phyloP scores from a whole-genome alignment of 1,140 invertebrate species.

The Drosophila simulans region DNA sequence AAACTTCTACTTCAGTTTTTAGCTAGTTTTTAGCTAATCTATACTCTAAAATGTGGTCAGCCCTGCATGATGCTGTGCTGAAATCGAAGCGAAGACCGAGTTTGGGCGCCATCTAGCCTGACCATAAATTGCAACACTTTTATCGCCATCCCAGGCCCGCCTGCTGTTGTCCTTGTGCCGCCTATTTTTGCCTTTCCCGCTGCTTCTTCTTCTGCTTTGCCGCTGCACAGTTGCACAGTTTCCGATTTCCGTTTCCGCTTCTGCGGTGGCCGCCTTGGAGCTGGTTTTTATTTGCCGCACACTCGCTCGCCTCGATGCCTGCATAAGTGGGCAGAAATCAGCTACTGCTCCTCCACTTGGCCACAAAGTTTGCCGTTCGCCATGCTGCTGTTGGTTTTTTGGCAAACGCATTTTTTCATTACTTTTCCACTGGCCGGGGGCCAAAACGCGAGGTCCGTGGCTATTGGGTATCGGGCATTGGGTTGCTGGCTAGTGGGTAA shows the following conservation, averaged over 20 bases:
- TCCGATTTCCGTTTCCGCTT: constrained; percentile 81
- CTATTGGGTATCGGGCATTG: constrained; percentile 11
- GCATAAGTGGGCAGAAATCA: constrained; percentile 76
- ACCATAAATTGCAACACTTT: constrained; percentile 82
- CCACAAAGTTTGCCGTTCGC: constrained; percentile 50
- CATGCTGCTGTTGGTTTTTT: constrained; percentile 43
- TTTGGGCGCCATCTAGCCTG: constrained; percentile 68
- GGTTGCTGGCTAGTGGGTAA: constrained; percentile 8
- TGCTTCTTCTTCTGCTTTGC: constrained; percentile 12
- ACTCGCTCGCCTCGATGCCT: constrained; percentile 66
- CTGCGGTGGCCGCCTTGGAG: constrained; percentile 75
- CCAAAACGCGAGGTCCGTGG: constrained; percentile 48
- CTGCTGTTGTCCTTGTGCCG: constrained; percentile 62
- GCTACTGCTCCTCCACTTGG: constrained; percentile 68
- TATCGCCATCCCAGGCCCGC: constrained; percentile 61
- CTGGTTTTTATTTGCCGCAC: constrained; percentile 75
- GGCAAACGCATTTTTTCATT: constrained; percentile 82
- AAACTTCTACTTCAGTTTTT: too few relatives aligned
- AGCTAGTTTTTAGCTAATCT: neutral
- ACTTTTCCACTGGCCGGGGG: constrained; percentile 71
- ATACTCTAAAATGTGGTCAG: neutral
- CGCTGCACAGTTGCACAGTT: constrained; percentile 74
- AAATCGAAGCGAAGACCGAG: constrained; percentile 10
- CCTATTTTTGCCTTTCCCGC: constrained; percentile 62
- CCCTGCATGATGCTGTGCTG: constrained; percentile 14